A percentile compares a stretch with the other conserved stretches of the same genome.
phyloP scores from a whole-genome alignment of 1,140 invertebrate genomes.

The Microplitis demolitor region DNA sequence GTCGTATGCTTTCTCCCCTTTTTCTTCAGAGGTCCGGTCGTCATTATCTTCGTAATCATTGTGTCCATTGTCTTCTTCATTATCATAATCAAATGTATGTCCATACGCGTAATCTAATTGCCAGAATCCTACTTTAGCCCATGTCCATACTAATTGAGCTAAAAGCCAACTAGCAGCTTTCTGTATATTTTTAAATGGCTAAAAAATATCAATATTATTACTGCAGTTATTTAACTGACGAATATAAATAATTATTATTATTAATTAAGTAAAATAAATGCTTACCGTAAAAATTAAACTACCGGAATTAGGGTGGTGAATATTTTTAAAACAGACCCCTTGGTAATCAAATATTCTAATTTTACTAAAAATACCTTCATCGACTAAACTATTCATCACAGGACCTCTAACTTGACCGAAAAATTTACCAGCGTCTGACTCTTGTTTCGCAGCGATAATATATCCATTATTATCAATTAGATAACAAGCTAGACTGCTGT shows the following conservation, averaged over 20 bases:
- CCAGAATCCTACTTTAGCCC: constrained; percentile 57
- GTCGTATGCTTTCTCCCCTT: constrained; percentile 64
- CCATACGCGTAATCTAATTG: constrained; percentile 50
- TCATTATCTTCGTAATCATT: constrained; percentile 52
- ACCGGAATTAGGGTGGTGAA: constrained; percentile 66
- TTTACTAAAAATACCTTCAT: constrained; percentile 77
- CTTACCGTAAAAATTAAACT: constrained; percentile 68
- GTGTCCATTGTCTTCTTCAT: constrained; percentile 57
- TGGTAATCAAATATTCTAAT: constrained; percentile 88
- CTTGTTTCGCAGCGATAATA: constrained; percentile 78
- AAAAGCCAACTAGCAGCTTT: constrained; percentile 58
- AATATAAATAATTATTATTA: not conserved
- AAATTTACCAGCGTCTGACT: constrained; percentile 78
- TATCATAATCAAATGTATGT: constrained; percentile 40
- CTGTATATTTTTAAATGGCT: constrained; percentile 58
- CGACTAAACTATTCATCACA: constrained; percentile 79
- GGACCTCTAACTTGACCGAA: constrained; percentile 81
- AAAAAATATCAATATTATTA: not conserved
- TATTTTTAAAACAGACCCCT: constrained; percentile 79
- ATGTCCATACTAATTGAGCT: constrained; percentile 54
- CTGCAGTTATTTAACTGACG: not conserved
- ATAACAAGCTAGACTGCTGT: constrained; percentile 79
- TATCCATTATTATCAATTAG: constrained; percentile 90
- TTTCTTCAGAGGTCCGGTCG: constrained; percentile 57
- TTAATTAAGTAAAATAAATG: constrained; percentile 12